Evolutionary conservation across 2,113 vertebrate species (phyloP).

Genomic region (Zosterops hypoxanthus): DNA sequence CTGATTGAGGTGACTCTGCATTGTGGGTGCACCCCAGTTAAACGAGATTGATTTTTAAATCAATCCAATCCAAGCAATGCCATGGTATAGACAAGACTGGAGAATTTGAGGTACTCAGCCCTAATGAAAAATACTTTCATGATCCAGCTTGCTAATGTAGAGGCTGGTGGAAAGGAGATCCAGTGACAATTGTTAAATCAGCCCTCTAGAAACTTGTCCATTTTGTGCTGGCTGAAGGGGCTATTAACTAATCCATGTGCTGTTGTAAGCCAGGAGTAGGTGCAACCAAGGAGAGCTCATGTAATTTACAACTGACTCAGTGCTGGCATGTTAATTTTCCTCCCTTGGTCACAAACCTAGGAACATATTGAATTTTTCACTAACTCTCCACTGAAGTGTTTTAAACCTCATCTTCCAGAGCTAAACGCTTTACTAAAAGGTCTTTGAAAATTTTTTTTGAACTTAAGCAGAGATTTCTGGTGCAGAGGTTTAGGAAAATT

Average conservation of each 20-base stretch:
- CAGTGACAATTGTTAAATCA: background rate
- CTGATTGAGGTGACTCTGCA: background rate
- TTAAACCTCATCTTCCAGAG: background rate
- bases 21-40: constrained; percentile 9
- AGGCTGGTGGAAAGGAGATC: background rate
- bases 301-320: background rate
- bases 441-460: background rate
- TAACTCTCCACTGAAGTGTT: background rate
- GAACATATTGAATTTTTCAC: background rate
- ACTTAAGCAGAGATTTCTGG: background rate
- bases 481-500: background rate
- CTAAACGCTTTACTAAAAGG: background rate
- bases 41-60: background rate
- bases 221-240: background rate
- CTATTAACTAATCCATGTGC: background rate
- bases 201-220: background rate
- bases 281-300: background rate
- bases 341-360: background rate
- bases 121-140: background rate
- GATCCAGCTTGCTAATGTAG: background rate
- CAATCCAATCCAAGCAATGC: background rate
- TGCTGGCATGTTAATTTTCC: background rate
- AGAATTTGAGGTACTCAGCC: constrained; percentile 1
- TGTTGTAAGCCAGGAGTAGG: background rate
- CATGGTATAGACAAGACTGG: background rate